Percentiles rank a stretch among this genome's conserved stretches.
Conservation (phyloP, 2,113 vertebrate species). For the Enhydra lutris region DNA sequence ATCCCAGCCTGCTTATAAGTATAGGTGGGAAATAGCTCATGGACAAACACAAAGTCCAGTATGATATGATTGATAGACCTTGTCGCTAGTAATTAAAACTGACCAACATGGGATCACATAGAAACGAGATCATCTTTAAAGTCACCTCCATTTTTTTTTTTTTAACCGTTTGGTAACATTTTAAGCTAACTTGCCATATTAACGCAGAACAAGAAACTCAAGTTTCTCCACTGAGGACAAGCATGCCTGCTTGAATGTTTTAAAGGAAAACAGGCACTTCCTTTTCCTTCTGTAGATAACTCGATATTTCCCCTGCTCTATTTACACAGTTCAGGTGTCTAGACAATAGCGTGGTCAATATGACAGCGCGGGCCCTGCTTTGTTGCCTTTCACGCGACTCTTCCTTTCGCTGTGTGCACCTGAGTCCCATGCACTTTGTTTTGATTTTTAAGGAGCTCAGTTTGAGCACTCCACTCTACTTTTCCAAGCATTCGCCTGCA, state of each 20-base stretch:
- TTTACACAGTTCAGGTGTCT: conserved; percentile 30
- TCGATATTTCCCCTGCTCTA: conserved; percentile 59
- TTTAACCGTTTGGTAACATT: conserved; percentile 39
- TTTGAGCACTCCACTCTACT: not conserved
- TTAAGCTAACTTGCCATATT: conserved; percentile 38
- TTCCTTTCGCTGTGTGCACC: not conserved
- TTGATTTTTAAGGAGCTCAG: conserved; percentile 64
- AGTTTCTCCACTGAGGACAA: conserved; percentile 60
- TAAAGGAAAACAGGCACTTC: conserved; percentile 68
- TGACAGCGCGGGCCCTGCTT: not conserved
- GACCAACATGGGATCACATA: not conserved
- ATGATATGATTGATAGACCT: not conserved
- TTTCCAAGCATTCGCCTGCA: conserved; percentile 46
- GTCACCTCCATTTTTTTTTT: not conserved
- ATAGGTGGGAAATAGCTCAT: not conserved
- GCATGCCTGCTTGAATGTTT: conserved; percentile 33
- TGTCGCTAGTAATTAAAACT: not conserved
- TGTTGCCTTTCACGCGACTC: not conserved
- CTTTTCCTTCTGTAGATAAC: conserved; percentile 63
- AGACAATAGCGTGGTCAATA: conserved; percentile 50
- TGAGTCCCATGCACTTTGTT: conserved; percentile 38
- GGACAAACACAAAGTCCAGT: not conserved
- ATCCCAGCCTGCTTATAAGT: not conserved
- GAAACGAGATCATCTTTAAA: not conserved
- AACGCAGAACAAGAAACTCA: conserved; percentile 69